These are phyloP conservation scores for Anoura caudifer DNA, from an alignment of 2,113 vertebrate species.

Conservation along the genomic window DNA sequence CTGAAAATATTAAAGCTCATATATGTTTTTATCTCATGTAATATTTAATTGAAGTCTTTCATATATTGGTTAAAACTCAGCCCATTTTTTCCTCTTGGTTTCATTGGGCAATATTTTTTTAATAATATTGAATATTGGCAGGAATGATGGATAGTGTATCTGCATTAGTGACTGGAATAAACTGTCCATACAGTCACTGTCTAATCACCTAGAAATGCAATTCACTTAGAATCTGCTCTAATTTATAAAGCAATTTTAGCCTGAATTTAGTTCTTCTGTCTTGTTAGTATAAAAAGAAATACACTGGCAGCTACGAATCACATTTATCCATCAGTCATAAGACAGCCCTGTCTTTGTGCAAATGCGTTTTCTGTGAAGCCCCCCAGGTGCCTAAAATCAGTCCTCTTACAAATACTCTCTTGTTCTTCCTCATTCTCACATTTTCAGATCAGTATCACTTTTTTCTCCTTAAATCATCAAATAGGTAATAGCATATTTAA, in stretches of 20 bases:
- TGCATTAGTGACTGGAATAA: neutral
- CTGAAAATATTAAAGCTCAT: constrained; percentile 60
- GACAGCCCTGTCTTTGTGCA: constrained; percentile 29
- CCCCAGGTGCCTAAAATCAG: constrained; percentile 2
- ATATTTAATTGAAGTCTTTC: constrained; percentile 61
- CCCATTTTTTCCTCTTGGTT: neutral
- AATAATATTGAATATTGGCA: neutral
- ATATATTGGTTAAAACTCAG: constrained; percentile 53
- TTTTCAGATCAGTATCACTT: constrained; percentile 47
- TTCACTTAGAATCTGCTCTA: constrained; percentile 3
- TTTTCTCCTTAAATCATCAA: constrained; percentile 48
- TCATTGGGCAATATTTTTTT: constrained; percentile 4
- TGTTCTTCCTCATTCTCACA: constrained; percentile 32
- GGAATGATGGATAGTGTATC: neutral
- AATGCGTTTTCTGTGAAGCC: constrained; percentile 31
- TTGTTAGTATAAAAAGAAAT: neutral
- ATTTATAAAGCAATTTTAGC: constrained; percentile 24
- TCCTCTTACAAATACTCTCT: constrained; percentile 20
- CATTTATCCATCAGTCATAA: constrained; percentile 36
- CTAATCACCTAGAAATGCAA: constrained; percentile 25
- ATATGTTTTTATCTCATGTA: constrained; percentile 54
- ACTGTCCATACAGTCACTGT: neutral
- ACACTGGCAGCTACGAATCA: neutral
- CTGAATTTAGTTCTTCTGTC: neutral
- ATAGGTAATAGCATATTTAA: constrained; percentile 46